Percentiles rank a stretch among this genome's conserved stretches.
Conservation (phyloP, 2,113 vertebrate genomes). For the Seriola dumerili region DNA sequence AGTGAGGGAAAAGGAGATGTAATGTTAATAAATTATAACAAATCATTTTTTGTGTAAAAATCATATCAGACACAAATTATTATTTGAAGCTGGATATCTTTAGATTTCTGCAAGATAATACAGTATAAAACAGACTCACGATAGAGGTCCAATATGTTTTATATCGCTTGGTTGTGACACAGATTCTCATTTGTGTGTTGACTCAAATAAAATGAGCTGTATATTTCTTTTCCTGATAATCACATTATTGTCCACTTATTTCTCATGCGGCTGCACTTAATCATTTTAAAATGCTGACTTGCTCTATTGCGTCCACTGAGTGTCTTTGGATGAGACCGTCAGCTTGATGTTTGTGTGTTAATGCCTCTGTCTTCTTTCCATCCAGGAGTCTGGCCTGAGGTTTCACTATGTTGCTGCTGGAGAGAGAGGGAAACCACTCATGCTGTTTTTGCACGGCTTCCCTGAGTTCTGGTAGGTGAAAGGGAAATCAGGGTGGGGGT, state of each 20-base stretch:
- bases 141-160: neutral
- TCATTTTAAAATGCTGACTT: conserved; percentile 3
- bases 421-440: conserved; percentile 96
- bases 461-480: conserved; percentile 97
- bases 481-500: neutral
- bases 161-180: neutral
- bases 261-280: neutral
- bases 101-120: neutral
- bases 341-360: neutral
- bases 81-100: too few species aligned
- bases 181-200: conserved; percentile 3
- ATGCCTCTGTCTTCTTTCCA: conserved; percentile 28
- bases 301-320: conserved; percentile 8
- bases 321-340: neutral
- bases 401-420: conserved; percentile 98
- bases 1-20: too few species aligned
- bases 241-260: neutral
- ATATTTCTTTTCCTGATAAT: neutral
- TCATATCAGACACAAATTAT: too few species aligned
- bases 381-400: conserved; percentile 94
- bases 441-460: conserved; percentile 97
- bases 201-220: neutral
- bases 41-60: too few species aligned
- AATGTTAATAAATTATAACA: too few species aligned
- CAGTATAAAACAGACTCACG: neutral